Evolutionary conservation across 1,140 invertebrate genomes (phyloP).

Genomic region (Drosophila teissieri): DNA sequence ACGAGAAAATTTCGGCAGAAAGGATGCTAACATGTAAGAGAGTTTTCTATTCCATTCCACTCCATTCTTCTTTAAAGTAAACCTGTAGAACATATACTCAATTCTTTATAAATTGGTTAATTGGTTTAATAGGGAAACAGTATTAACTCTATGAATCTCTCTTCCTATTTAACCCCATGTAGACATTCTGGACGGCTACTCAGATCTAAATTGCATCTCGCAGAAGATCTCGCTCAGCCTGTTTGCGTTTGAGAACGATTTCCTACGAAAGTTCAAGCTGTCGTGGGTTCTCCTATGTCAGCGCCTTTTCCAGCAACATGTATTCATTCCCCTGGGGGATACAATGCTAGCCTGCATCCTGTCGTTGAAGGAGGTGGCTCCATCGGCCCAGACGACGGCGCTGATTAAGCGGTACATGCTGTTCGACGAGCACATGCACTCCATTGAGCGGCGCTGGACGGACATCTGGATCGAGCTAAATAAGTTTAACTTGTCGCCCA

Average conservation of each 20-base stretch:
- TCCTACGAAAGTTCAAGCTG: conserved; percentile 80
- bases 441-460: conserved; percentile 77
- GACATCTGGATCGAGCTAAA: conserved; percentile 81
- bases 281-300: conserved; percentile 83
- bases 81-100: no score
- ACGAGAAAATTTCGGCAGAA: conserved; percentile 74
- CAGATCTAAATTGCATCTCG: conserved; percentile 78
- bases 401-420: conserved; percentile 80
- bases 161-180: conserved; percentile 17
- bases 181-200: conserved; percentile 84
- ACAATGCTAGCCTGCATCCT: conserved; percentile 82
- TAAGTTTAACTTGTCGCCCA: conserved; percentile 78
- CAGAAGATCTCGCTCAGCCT: conserved; percentile 78
- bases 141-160: conserved; percentile 3
- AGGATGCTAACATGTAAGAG: conserved; percentile 80
- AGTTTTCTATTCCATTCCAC: neutral
- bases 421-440: conserved; percentile 83
- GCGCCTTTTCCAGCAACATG: conserved; percentile 83
- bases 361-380: conserved; percentile 73
- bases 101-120: neutral
- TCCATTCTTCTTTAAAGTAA: neutral
- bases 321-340: conserved; percentile 75
- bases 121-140: neutral
- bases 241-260: conserved; percentile 83
- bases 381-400: conserved; percentile 64